A percentile compares a stretch with the other conserved stretches of the same genome.
These are phyloP conservation scores for Eulemur coronatus DNA, from an alignment of 2,797 vertebrate species.

Conservation along the genomic window DNA sequence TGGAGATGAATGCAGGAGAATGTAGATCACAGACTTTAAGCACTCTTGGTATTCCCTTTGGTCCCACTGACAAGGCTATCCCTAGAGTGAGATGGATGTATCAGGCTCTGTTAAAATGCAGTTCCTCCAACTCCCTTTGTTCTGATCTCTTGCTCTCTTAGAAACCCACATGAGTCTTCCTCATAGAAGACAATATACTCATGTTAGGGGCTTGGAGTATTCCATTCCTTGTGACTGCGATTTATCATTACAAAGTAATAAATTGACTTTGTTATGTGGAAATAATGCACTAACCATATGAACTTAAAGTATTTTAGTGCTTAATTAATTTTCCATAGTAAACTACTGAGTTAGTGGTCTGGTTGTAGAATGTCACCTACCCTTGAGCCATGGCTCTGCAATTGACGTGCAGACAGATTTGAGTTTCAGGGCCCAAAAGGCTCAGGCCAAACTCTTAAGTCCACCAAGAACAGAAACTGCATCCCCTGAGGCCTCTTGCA, in stretches of 20 bases:
- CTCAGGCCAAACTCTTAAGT: neutral
- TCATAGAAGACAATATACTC: neutral
- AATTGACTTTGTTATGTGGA: neutral
- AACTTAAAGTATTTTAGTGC: constrained; percentile 10
- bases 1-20: neutral
- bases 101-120: neutral
- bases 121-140: neutral
- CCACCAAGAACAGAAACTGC: neutral
- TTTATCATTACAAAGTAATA: neutral
- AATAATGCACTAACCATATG: neutral
- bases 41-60: neutral
- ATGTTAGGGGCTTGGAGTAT: neutral
- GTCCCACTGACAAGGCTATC: neutral
- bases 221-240: neutral
- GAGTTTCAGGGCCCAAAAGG: neutral
- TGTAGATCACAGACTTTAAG: neutral
- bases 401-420: neutral
- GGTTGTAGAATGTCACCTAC: neutral
- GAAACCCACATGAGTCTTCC: neutral
- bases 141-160: neutral
- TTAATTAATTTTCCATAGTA: neutral
- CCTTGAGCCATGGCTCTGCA: neutral
- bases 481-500: neutral
- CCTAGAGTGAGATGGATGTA: neutral
- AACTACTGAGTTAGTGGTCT: constrained; percentile 8